phyloP scores from a whole-genome alignment of 1,140 invertebrate species.

The Mizuhopecten yessoensis region DNA sequence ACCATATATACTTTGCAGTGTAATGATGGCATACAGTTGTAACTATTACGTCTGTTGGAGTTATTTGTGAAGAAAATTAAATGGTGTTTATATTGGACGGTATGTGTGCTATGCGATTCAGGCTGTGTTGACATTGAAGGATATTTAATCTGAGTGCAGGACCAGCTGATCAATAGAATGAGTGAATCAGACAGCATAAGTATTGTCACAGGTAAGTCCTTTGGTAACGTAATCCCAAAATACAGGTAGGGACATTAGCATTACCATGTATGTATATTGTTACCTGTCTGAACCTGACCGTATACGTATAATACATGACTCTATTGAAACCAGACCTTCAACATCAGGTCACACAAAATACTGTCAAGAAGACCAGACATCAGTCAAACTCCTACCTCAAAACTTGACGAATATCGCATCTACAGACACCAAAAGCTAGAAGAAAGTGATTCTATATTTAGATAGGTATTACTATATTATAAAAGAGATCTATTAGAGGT shows the following conservation, averaged over 20 bases:
- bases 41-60: background rate
- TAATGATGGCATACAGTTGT: background rate
- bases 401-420: no score
- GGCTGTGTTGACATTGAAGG: background rate
- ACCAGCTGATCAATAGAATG: slow-evolving; percentile 13
- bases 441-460: no score
- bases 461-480: no score
- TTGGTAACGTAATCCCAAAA: background rate
- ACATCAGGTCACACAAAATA: no score
- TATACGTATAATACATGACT: no score
- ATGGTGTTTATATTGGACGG: background rate
- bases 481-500: no score
- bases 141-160: background rate
- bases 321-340: no score
- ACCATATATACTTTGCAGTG: background rate
- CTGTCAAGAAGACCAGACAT: no score
- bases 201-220: slow-evolving; percentile 10
- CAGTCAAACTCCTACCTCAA: no score
- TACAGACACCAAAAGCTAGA: no score
- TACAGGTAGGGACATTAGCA: no score
- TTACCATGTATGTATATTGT: no score
- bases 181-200: slow-evolving; percentile 34
- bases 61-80: background rate
- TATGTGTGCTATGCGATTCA: background rate
- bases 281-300: background rate